Conservation (phyloP, 2,113 vertebrate genomes). For the Ellobius talpinus region DNA sequence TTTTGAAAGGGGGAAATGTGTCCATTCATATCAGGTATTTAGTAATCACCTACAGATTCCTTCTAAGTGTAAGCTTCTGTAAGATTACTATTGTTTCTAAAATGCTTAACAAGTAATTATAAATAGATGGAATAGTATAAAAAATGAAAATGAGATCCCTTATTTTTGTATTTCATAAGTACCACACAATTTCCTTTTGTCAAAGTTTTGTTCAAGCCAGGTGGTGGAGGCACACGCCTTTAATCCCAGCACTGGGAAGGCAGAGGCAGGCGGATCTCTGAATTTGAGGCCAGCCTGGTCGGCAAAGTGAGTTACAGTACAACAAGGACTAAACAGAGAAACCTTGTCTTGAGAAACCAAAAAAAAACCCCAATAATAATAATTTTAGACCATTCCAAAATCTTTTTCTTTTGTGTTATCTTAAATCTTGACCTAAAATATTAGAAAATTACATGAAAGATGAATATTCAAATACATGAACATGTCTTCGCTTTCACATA, state of each 20-base stretch:
- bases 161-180: slow-evolving; percentile 47
- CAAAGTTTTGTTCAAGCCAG: background rate
- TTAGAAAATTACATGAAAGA: slow-evolving; percentile 2
- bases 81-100: slow-evolving; percentile 72
- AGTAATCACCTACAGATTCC: slow-evolving; percentile 65
- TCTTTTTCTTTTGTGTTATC: background rate
- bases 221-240: no score
- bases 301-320: no score
- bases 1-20: slow-evolving; percentile 51
- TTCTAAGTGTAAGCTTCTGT: slow-evolving; percentile 71
- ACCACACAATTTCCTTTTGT: slow-evolving; percentile 50
- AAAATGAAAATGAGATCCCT: slow-evolving; percentile 46
- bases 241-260: no score
- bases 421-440: background rate
- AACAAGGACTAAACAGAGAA: no score
- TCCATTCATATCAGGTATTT: slow-evolving; percentile 67
- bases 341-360: no score
- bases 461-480: background rate
- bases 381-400: background rate
- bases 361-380: background rate
- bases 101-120: slow-evolving; percentile 69
- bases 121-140: slow-evolving; percentile 59
- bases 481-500: background rate
- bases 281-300: no score
- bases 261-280: no score